Evolutionary conservation across 2,888 invertebrate genomes (phyloP).

Genomic region (Zeuzera pyrina): DNA sequence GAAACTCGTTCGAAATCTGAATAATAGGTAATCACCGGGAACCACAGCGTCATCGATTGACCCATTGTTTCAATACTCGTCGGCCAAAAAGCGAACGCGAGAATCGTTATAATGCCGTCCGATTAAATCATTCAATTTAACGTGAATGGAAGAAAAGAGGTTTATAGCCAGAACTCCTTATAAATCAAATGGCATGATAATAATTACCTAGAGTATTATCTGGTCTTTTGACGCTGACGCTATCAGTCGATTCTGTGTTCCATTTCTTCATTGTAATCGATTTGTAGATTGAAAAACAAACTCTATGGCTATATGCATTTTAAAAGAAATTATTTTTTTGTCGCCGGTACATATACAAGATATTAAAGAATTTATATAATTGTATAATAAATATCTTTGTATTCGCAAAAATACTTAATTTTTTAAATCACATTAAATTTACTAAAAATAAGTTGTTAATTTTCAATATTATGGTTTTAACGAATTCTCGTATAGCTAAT

Average conservation of each 20-base stretch:
- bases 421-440: too few relatives aligned
- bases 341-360: too few relatives aligned
- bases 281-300: too few relatives aligned
- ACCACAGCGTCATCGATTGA: conserved; percentile 40
- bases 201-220: conserved; percentile 34
- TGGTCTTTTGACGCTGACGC: neutral
- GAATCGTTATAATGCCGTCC: conserved; percentile 34
- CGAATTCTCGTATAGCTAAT: conserved; percentile 31
- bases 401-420: too few relatives aligned
- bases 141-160: conserved; percentile 62
- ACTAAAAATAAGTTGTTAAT: too few relatives aligned
- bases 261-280: neutral
- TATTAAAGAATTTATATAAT: too few relatives aligned
- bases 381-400: too few relatives aligned
- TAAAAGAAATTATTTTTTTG: too few relatives aligned
- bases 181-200: conserved; percentile 57
- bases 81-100: conserved; percentile 35
- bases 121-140: conserved; percentile 65
- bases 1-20: too few relatives aligned
- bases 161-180: conserved; percentile 50
- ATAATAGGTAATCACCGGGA: too few relatives aligned
- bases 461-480: too few relatives aligned
- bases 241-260: neutral
- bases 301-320: too few relatives aligned
- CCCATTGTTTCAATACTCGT: conserved; percentile 44